Evolutionary conservation across 2,113 vertebrate genomes (phyloP).

Genomic region (Caracal caracal): DNA sequence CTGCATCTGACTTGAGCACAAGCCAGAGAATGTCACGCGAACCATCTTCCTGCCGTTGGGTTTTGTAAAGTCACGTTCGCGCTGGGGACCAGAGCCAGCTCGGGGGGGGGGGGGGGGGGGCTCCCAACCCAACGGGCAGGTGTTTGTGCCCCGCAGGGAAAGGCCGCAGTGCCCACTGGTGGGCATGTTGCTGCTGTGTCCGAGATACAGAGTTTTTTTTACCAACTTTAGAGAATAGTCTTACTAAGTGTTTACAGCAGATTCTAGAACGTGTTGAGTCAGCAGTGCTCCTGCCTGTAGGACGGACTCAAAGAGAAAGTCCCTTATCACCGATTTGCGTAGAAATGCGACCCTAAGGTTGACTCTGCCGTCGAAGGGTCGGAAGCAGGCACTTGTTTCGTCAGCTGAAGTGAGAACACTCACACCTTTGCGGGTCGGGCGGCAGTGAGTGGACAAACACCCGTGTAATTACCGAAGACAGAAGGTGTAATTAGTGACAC

Average conservation of each 20-base stretch:
- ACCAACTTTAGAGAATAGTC: accelerated
- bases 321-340: accelerated
- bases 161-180: accelerated
- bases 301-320: too few species aligned
- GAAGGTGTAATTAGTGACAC: background rate
- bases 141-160: accelerated
- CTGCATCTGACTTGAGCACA: too few species aligned
- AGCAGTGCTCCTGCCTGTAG: background rate
- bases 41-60: accelerated
- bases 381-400: background rate
- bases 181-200: accelerated
- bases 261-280: accelerated
- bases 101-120: background rate
- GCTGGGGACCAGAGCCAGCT: background rate
- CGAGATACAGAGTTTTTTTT: background rate
- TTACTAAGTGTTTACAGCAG: accelerated
- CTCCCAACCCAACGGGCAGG: accelerated
- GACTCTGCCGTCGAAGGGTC: background rate
- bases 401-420: background rate
- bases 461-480: background rate
- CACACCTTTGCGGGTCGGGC: background rate
- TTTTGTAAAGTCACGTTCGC: background rate
- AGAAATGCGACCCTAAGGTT: accelerated
- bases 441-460: background rate
- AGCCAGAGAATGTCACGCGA: accelerated